These are phyloP conservation scores for Dione juno DNA, from an alignment of 2,888 invertebrate species.

Conservation along the genomic window DNA sequence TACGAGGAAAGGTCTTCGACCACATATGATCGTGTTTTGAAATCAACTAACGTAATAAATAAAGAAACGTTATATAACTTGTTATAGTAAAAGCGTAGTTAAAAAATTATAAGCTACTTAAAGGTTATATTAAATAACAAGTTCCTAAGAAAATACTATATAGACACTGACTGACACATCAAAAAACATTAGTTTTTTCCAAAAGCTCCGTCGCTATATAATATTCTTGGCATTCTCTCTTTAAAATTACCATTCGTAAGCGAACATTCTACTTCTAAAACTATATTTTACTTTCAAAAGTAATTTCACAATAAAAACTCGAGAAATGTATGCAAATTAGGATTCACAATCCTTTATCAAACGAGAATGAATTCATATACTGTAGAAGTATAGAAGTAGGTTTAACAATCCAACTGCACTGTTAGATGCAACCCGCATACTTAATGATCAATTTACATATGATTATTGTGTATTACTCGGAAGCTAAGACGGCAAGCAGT, in stretches of 20 bases:
- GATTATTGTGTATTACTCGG: slow-evolving; percentile 51
- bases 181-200: slow-evolving; percentile 2
- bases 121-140: neutral
- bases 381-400: slow-evolving; percentile 42
- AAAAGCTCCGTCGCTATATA: slow-evolving; percentile 11
- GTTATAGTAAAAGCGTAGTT: neutral
- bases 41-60: slow-evolving; percentile 33
- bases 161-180: neutral
- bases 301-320: slow-evolving; percentile 39
- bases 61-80: slow-evolving; percentile 7
- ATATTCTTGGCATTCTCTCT: slow-evolving; percentile 8
- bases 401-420: slow-evolving; percentile 49
- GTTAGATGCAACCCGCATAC: slow-evolving; percentile 54
- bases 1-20: slow-evolving; percentile 43
- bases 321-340: slow-evolving; percentile 43
- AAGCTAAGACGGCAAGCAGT: slow-evolving; percentile 45
- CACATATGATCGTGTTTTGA: slow-evolving; percentile 41
- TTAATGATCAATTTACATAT: slow-evolving; percentile 56
- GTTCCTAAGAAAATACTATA: neutral
- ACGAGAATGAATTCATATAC: slow-evolving; percentile 43
- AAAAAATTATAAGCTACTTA: neutral
- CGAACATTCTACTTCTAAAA: slow-evolving; percentile 25
- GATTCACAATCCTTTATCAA: slow-evolving; percentile 45
- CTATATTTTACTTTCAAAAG: slow-evolving; percentile 35
- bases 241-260: slow-evolving; percentile 25